phyloP scores from a whole-genome alignment of 2,797 vertebrate species.

The Pteronotus mesoamericanus region DNA sequence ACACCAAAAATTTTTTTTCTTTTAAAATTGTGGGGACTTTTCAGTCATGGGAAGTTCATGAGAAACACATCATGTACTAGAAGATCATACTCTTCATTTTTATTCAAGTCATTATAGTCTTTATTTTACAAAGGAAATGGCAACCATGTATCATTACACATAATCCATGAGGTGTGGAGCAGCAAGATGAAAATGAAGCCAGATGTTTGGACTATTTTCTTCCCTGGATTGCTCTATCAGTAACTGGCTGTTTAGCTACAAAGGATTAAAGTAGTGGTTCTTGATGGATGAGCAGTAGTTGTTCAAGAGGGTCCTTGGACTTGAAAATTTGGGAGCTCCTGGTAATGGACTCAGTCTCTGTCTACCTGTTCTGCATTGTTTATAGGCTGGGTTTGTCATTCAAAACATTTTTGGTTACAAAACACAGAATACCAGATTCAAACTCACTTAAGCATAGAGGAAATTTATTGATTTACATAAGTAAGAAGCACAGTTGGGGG shows the following conservation, averaged over 20 bases:
- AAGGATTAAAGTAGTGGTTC: not conserved
- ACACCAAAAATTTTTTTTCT: not conserved
- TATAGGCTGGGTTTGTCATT: not conserved
- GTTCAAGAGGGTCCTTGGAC: not conserved
- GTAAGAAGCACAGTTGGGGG: not conserved
- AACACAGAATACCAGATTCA: not conserved
- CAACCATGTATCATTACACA: slow-evolving; percentile 58
- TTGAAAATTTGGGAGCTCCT: not conserved
- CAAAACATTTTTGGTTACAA: not conserved
- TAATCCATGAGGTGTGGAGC: slow-evolving; percentile 44
- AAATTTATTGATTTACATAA: not conserved
- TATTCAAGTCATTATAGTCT: slow-evolving; percentile 53
- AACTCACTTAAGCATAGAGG: not conserved
- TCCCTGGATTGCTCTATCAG: not conserved
- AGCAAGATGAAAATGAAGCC: not conserved
- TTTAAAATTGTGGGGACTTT: slow-evolving; percentile 25
- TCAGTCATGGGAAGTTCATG: slow-evolving; percentile 63
- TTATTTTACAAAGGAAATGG: slow-evolving; percentile 56
- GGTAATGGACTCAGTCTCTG: not conserved
- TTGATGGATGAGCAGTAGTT: not conserved
- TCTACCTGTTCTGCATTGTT: not conserved
- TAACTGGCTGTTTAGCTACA: not conserved
- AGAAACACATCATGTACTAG: not conserved
- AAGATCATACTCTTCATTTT: slow-evolving; percentile 61
- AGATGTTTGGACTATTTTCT: slow-evolving; percentile 33